phyloP scores from a whole-genome alignment of 2,113 vertebrate genomes.

The Pan paniscus region DNA sequence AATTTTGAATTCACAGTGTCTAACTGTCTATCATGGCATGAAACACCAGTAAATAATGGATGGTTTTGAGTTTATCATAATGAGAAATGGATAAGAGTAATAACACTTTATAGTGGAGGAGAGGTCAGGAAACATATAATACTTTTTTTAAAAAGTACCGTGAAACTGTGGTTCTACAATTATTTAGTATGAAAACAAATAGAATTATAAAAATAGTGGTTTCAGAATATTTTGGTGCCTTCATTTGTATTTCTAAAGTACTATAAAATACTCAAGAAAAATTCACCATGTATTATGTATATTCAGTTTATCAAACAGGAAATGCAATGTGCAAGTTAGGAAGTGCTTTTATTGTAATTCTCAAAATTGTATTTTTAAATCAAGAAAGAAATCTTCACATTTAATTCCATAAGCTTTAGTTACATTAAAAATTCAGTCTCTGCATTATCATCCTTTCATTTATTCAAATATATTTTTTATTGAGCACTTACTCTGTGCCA shows the following conservation, averaged over 20 bases:
- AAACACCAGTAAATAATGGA: not conserved
- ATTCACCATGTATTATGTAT: not conserved
- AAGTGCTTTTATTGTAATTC: not conserved
- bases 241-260: constrained; percentile 28
- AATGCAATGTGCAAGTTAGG: not conserved
- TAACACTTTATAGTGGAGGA: not conserved
- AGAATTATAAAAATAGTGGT: not conserved
- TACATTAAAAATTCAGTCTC: not conserved
- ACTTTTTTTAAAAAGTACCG: not conserved
- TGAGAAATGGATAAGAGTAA: not conserved
- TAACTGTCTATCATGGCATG: not conserved
- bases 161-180: not conserved
- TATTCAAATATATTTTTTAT: not conserved
- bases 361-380: not conserved
- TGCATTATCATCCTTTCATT: not conserved
- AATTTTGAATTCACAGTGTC: not conserved
- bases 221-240: not conserved
- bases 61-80: not conserved
- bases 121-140: not conserved
- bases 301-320: constrained; percentile 10
- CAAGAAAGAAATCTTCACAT: not conserved
- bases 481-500: not conserved
- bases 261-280: not conserved
- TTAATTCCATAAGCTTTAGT: not conserved
- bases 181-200: not conserved